Percentiles rank a stretch among this genome's conserved stretches.
phyloP scores from a whole-genome alignment of 2,113 vertebrate species.

The Ochotona princeps region DNA sequence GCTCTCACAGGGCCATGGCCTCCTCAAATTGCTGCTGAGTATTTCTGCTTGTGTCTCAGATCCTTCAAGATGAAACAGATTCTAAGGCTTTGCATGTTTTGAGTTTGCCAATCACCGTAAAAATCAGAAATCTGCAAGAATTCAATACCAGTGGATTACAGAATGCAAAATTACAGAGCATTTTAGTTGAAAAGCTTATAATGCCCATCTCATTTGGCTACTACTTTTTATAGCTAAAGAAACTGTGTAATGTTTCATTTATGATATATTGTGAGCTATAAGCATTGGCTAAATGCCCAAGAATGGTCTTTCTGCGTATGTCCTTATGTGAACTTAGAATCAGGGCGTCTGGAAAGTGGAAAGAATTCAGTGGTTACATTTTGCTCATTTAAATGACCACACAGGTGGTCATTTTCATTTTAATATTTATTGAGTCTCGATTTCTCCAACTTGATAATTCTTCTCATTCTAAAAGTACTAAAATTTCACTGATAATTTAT shows the following conservation, averaged over 20 bases:
- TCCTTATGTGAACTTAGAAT: constrained; percentile 24
- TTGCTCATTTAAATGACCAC: constrained; percentile 7
- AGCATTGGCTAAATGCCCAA: constrained; percentile 15
- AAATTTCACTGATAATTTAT: constrained; percentile 36
- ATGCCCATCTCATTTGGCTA: constrained; percentile 13
- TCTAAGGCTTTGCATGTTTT: background rate
- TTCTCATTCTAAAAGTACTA: constrained; percentile 43
- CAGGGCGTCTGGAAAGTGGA: background rate
- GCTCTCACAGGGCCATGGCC: too few relatives aligned
- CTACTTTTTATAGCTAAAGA: constrained; percentile 11
- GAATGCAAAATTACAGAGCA: background rate
- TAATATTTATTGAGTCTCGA: background rate
- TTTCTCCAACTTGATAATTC: background rate
- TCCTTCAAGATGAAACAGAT: background rate
- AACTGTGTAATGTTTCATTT: constrained; percentile 45
- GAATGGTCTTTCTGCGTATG: background rate
- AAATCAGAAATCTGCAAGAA: background rate
- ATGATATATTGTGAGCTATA: background rate
- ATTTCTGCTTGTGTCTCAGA: background rate
- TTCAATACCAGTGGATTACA: background rate
- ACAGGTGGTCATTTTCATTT: constrained; percentile 40
- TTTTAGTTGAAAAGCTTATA: background rate
- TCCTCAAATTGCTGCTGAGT: fast-evolving
- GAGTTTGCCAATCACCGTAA: background rate
- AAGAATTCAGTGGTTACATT: background rate